Evolutionary conservation across 2,888 invertebrate species (phyloP), one percentile per base, ranked within the genome.

Genomic region (Cotesia congregata): DNA sequence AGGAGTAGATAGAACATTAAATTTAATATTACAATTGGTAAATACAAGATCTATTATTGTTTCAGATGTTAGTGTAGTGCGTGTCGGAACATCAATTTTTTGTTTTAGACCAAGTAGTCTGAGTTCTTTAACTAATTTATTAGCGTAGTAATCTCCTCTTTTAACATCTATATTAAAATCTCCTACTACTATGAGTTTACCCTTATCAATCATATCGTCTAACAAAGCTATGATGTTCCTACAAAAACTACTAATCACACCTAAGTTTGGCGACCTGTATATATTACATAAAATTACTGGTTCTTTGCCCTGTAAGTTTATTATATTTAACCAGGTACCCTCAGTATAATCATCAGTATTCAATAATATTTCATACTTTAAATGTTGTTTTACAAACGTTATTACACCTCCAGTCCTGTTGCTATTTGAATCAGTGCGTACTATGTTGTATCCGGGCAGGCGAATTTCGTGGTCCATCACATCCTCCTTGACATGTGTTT

Each of bases 181-280:
- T 7, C 72, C 61, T 15, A 78, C 4, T 61, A 77, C 39, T 40
- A 80, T 69, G 15, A 74, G 1, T 6, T 74, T 67, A 3, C 71
- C 62, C 6, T 59, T 64, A 30, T 72, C 65, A 41, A 76, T 38
- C 20, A 79, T 6, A 5, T 68, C 40, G 60, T 80, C 79, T 17
- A 75, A 74, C 38, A 68, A 6, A 5, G 60, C n/a, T 17, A 70
- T 41, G 12, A 65, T 67, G 30, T 76, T 68, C 40, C 67, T 61
- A 5, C 60, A 72, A 7, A 79, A 30, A 4, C 62, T 12, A 17
- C 77, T 65, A 15, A 79, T 73, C 72, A 78, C 72, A 15, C 75
- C 75, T n/a, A 50, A 30, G 15, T 67, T 78, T 1, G 78, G 74
- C 9, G 80, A 78, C 17, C 75, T 61, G 40, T 77, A 77, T 6